phyloP scores from a whole-genome alignment of 2,797 vertebrate species.

The Neomorphus geoffroyi region DNA sequence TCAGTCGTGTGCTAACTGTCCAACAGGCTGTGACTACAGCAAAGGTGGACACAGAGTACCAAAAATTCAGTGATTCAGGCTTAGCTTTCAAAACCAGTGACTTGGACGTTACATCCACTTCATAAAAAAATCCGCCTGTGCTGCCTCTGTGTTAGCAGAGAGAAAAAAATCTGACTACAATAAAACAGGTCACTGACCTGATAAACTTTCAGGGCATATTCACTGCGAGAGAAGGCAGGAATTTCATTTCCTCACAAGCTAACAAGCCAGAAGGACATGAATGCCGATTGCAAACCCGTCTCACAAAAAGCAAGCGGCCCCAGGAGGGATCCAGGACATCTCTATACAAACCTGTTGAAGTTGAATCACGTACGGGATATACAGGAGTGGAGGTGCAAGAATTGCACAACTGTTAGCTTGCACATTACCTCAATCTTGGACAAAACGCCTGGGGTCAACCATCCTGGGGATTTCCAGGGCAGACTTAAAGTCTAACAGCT shows the following conservation, averaged over 20 bases:
- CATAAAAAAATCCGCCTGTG: background rate
- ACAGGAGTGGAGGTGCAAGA: background rate
- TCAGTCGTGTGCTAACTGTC: accelerated
- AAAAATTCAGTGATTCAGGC: background rate
- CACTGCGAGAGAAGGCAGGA: accelerated
- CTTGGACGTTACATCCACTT: background rate
- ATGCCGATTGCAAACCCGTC: background rate
- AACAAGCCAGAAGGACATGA: background rate
- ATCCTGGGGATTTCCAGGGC: background rate
- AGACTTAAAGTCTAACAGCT: background rate
- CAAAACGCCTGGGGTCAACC: background rate
- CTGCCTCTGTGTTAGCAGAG: background rate
- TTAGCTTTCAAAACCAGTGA: background rate
- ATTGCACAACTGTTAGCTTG: background rate
- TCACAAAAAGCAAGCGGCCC: accelerated
- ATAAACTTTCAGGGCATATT: accelerated
- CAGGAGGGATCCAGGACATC: background rate
- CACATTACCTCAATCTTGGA: background rate
- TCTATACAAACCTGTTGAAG: background rate
- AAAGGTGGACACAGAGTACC: background rate
- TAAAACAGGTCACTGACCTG: background rate
- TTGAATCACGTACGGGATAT: accelerated
- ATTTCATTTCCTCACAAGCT: background rate
- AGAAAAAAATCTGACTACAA: background rate
- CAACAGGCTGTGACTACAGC: background rate